A percentile compares a stretch with the other conserved stretches of the same genome.
These are phyloP conservation scores for Sitta carolinensis DNA, from an alignment of 2,797 vertebrate genomes.

Conservation along the genomic window DNA sequence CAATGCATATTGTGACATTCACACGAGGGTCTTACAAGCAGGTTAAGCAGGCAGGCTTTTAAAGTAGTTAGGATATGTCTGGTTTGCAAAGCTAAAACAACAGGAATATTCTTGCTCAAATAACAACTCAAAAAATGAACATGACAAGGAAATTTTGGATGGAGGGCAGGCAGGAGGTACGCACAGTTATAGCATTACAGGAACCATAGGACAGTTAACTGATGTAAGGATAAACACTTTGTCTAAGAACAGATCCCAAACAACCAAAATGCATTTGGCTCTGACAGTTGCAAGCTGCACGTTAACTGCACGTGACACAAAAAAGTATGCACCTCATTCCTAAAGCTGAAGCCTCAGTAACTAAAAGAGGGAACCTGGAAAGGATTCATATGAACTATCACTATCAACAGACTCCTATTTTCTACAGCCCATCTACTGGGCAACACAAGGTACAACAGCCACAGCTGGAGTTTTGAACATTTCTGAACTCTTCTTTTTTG, in stretches of 20 bases:
- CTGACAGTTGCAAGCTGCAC: neutral
- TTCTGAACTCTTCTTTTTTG: neutral
- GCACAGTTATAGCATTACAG: accelerated
- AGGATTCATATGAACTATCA: neutral
- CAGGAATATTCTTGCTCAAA: neutral
- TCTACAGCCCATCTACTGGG: neutral
- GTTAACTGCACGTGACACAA: neutral
- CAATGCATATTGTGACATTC: neutral
- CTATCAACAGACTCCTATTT: neutral
- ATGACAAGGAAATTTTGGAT: neutral
- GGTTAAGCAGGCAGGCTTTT: neutral
- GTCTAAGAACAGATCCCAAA: neutral
- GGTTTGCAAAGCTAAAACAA: neutral
- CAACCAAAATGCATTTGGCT: neutral
- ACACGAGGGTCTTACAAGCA: neutral
- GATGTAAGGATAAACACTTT: neutral
- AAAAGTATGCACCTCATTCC: neutral
- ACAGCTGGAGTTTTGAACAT: neutral
- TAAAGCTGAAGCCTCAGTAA: neutral
- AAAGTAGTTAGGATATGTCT: neutral
- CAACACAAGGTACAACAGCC: neutral
- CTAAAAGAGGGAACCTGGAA: neutral
- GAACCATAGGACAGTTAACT: neutral
- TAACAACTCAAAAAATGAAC: neutral
- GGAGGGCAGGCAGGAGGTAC: neutral